Percentiles rank a stretch among this genome's conserved stretches.
These are phyloP conservation scores for Tragulus kanchil DNA, from an alignment of 2,113 vertebrate genomes.

Conservation along the genomic window DNA sequence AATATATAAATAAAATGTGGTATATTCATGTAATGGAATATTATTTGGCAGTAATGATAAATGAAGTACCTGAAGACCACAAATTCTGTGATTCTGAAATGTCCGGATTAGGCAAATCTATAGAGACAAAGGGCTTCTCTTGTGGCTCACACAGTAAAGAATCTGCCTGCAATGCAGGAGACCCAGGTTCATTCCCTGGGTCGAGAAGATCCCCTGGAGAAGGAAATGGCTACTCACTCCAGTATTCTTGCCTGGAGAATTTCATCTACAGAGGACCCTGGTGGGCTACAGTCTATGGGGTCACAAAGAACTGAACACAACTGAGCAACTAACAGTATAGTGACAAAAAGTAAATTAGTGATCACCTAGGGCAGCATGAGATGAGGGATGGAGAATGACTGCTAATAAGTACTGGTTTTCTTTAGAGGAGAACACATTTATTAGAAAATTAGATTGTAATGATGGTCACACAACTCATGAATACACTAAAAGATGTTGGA, in stretches of 20 bases:
- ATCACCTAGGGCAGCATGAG: neutral
- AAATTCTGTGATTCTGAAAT: constrained; percentile 27
- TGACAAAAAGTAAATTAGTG: constrained; percentile 7
- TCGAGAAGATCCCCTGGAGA: neutral
- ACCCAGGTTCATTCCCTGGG: neutral
- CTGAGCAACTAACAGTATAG: neutral
- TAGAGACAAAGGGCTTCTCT: neutral
- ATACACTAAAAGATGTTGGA: constrained; percentile 29
- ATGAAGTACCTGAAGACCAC: neutral
- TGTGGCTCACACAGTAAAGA: neutral
- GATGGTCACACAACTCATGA: neutral
- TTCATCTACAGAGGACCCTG: neutral
- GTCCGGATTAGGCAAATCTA: neutral
- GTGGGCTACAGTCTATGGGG: neutral
- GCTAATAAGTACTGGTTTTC: neutral
- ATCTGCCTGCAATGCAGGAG: neutral
- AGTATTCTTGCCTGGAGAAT: neutral
- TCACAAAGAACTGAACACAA: neutral
- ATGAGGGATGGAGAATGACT: neutral
- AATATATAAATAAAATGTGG: constrained; percentile 5
- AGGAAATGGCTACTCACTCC: neutral
- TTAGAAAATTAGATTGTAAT: constrained; percentile 35
- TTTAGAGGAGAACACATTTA: constrained; percentile 32
- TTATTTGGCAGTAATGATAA: constrained; percentile 58
- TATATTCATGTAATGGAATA: neutral